These are phyloP conservation scores for Centropyge bicolor DNA, from an alignment of 2,797 vertebrate genomes.

Conservation along the genomic window DNA sequence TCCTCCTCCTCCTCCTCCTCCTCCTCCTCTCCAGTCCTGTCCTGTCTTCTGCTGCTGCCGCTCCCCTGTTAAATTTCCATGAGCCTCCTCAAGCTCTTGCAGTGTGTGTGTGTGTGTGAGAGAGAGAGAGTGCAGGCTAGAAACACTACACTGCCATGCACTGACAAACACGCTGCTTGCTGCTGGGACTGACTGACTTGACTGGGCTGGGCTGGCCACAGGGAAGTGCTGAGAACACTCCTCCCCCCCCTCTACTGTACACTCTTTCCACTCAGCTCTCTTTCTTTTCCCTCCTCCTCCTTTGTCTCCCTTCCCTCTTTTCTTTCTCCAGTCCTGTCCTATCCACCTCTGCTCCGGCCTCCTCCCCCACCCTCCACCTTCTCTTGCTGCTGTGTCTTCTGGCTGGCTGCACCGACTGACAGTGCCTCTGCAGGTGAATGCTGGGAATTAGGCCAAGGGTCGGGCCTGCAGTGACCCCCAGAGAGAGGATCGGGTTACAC, in stretches of 20 bases:
- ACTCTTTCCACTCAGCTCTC: slow-evolving; percentile 59
- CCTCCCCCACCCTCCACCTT: slow-evolving; percentile 5
- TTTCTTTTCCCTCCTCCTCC: slow-evolving; percentile 51
- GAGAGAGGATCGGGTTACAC: slow-evolving; percentile 63
- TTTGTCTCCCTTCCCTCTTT: slow-evolving; percentile 48
- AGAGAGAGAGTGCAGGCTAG: slow-evolving; percentile 23
- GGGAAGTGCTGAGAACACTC: slow-evolving; percentile 70
- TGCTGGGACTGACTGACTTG: slow-evolving; percentile 60
- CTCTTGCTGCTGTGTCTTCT: slow-evolving; percentile 37
- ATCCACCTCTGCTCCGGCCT: slow-evolving; percentile 43
- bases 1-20: slow-evolving; percentile 54
- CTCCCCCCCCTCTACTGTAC: slow-evolving; percentile 61
- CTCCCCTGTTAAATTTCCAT: slow-evolving; percentile 81
- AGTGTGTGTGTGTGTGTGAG: slow-evolving; percentile 36
- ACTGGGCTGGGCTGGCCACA: slow-evolving; percentile 66
- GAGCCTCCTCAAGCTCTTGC: slow-evolving; percentile 52
- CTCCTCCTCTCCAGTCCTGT: slow-evolving; percentile 44
- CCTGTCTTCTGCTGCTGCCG: slow-evolving; percentile 48
- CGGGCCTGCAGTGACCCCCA: slow-evolving; percentile 64
- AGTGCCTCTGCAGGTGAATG: slow-evolving; percentile 82
- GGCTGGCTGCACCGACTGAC: slow-evolving; percentile 50
- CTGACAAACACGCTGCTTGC: slow-evolving; percentile 45
- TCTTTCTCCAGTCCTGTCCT: slow-evolving; percentile 49
- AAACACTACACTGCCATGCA: slow-evolving; percentile 64
- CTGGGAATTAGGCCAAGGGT: slow-evolving; percentile 79